A percentile compares a stretch with the other conserved stretches of the same genome.
Evolutionary conservation across 2,113 vertebrate genomes (phyloP).

Genomic region (Hoplias malabaricus): DNA sequence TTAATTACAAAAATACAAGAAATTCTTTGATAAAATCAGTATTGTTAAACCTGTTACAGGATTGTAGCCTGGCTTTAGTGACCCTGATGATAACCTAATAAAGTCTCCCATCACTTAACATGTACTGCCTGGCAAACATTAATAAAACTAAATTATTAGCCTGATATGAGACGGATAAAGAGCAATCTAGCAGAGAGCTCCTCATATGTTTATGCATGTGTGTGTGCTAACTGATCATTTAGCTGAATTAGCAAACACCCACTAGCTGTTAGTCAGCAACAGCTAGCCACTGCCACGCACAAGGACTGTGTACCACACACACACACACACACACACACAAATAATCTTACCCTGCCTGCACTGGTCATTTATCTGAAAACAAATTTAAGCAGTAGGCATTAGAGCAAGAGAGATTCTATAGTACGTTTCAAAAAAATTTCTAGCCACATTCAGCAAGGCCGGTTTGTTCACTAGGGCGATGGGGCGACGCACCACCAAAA

Average conservation of each 20-base stretch:
- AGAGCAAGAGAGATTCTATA: neutral
- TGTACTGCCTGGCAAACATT: neutral
- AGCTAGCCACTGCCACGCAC: constrained; percentile 15
- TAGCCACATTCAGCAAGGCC: no score
- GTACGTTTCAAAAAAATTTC: neutral
- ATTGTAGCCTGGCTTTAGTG: no score
- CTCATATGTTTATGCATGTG: neutral
- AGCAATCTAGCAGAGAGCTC: neutral
- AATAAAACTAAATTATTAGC: neutral
- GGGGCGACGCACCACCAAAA: no score
- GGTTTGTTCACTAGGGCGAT: no score
- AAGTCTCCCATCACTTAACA: neutral
- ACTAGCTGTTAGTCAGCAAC: constrained; percentile 18
- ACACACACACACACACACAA: neutral
- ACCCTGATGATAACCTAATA: no score
- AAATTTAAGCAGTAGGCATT: neutral
- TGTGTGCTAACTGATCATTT: neutral
- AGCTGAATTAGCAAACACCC: constrained; percentile 38
- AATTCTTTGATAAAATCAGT: no score
- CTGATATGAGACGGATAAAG: neutral
- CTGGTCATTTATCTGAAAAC: neutral
- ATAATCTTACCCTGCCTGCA: neutral
- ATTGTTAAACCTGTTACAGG: no score
- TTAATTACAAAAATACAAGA: no score
- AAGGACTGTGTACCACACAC: neutral